phyloP scores from a whole-genome alignment of 1,140 invertebrate species.

The Zaprionus taronus region DNA sequence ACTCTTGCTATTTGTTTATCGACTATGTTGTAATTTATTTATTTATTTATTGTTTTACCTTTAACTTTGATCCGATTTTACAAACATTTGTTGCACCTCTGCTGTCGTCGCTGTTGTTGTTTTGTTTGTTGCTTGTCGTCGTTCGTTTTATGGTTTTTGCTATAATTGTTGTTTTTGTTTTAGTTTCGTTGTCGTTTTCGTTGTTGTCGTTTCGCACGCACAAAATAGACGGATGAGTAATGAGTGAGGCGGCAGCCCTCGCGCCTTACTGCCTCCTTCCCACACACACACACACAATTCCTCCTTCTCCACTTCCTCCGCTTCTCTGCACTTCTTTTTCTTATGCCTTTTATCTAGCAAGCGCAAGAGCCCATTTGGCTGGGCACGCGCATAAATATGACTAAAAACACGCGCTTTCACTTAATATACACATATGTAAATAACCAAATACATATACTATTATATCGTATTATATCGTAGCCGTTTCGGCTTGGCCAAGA shows the following conservation, averaged over 20 bases:
- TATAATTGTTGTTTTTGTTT: constrained; percentile 30
- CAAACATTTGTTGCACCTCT: constrained; percentile 75
- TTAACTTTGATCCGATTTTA: constrained; percentile 55
- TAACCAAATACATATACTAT: constrained; percentile 20
- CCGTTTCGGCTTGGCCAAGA: constrained; percentile 43
- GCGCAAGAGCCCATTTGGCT: constrained; percentile 27
- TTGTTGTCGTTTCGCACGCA: constrained; percentile 41
- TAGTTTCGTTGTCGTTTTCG: constrained; percentile 23
- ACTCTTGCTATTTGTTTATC: background rate
- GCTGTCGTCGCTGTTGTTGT: constrained; percentile 37
- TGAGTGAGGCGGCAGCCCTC: constrained; percentile 28
- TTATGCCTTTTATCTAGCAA: constrained; percentile 37
- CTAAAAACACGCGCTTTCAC: constrained; percentile 52
- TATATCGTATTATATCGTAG: constrained; percentile 26
- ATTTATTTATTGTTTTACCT: constrained; percentile 43
- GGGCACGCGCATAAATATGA: constrained; percentile 52
- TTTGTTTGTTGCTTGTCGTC: constrained; percentile 38
- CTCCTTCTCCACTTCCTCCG: background rate
- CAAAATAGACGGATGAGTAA: constrained; percentile 55
- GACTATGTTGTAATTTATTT: constrained; percentile 10
- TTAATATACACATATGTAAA: constrained; percentile 34
- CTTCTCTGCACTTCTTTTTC: constrained; percentile 5
- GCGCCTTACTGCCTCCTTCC: constrained; percentile 1
- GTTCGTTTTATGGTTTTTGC: constrained; percentile 33
- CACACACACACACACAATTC: constrained; percentile 1